Percentiles rank a stretch among this genome's conserved stretches.
These are phyloP conservation scores for Condylura cristata DNA, from an alignment of 2,113 vertebrate species.

Conservation along the genomic window DNA sequence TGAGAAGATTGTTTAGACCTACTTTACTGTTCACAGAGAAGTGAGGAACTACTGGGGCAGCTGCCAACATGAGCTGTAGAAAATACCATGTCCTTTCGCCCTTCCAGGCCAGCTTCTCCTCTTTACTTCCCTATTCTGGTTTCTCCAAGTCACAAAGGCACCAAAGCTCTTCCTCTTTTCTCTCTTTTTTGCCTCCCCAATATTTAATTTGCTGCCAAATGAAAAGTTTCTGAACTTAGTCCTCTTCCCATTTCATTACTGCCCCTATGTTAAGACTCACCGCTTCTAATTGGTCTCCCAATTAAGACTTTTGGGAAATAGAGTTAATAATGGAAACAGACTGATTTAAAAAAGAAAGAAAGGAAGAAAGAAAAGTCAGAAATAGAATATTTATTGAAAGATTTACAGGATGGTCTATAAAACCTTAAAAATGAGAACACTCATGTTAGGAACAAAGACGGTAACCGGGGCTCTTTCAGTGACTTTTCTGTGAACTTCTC, in stretches of 20 bases:
- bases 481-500: not conserved
- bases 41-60: not conserved
- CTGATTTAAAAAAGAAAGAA: not conserved
- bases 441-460: not conserved
- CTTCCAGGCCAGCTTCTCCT: not conserved
- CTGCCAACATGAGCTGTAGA: not conserved
- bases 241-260: not conserved
- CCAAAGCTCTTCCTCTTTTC: not conserved
- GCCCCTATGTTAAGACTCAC: not conserved
- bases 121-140: not conserved
- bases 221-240: not conserved
- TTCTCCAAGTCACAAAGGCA: not conserved
- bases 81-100: not conserved
- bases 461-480: not conserved
- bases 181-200: not conserved
- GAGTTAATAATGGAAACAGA: not conserved
- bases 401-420: not conserved
- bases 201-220: not conserved
- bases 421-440: not conserved
- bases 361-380: not conserved
- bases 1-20: not conserved
- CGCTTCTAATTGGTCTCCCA: not conserved
- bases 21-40: not conserved
- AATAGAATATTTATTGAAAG: not conserved
- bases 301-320: not conserved